Evolutionary conservation across 1,140 invertebrate species (phyloP).

Genomic region (Lanistes nyassanus): DNA sequence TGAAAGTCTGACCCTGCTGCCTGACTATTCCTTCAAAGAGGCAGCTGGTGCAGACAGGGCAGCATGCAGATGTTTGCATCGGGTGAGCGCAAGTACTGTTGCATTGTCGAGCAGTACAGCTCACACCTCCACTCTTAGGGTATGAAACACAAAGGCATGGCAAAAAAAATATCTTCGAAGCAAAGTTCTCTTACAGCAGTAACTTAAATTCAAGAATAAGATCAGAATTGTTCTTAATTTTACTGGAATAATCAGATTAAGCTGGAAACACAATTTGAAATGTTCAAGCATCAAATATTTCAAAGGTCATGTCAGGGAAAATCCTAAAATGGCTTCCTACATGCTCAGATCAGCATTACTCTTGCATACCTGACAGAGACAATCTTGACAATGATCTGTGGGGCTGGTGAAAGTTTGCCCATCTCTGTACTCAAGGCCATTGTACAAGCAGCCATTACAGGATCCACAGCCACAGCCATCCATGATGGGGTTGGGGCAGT

Average conservation of each 20-base stretch:
- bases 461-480: conserved; percentile 47
- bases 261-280: background rate
- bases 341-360: no score
- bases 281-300: background rate
- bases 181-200: no score
- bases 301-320: no score
- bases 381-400: conserved; percentile 41
- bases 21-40: conserved; percentile 35
- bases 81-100: conserved; percentile 37
- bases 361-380: conserved; percentile 48
- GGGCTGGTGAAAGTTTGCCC: conserved; percentile 37
- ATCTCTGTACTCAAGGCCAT: conserved; percentile 27
- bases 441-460: conserved; percentile 42
- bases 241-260: background rate
- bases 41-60: conserved; percentile 41
- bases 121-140: conserved; percentile 46
- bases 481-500: conserved; percentile 34
- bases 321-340: no score
- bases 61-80: conserved; percentile 31
- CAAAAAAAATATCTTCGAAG: background rate
- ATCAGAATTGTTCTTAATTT: background rate
- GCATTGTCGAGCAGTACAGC: conserved; percentile 36
- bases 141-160: no score
- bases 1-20: conserved; percentile 30
- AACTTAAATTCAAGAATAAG: background rate